These are phyloP conservation scores for Aplodontia rufa DNA, from an alignment of 2,113 vertebrate genomes.

Conservation along the genomic window DNA sequence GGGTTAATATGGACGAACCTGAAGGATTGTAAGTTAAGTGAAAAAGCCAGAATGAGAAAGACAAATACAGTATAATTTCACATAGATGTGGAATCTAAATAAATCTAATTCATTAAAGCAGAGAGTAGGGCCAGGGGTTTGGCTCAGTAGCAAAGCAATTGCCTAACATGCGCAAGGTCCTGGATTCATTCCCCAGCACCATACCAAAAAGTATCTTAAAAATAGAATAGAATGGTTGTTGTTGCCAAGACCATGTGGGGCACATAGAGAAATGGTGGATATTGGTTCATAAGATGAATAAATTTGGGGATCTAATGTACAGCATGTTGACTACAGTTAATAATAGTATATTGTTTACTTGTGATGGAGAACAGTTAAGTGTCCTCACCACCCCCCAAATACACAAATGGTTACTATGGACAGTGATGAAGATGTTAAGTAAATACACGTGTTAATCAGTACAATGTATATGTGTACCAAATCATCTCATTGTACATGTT, in stretches of 20 bases:
- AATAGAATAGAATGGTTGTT: neutral
- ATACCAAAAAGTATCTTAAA: neutral
- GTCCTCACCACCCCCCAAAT: neutral
- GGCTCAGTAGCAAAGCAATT: too few relatives aligned
- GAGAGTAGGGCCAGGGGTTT: neutral
- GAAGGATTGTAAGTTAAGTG: neutral
- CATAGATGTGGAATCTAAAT: neutral
- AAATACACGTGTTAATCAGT: neutral
- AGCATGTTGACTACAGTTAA: neutral
- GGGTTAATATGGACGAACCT: neutral
- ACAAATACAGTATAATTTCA: neutral
- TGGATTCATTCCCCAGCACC: too few relatives aligned
- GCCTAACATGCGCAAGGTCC: too few relatives aligned
- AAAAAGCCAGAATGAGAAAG: neutral
- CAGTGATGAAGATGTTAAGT: neutral
- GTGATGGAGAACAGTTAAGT: neutral
- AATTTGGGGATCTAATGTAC: neutral
- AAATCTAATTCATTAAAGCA: neutral
- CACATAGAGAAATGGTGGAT: too few relatives aligned
- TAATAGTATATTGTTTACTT: neutral
- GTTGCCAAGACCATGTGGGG: accelerated
- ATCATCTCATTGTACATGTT: neutral
- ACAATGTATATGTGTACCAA: too few relatives aligned
- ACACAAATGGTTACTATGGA: neutral
- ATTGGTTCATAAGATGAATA: neutral